Evolutionary conservation across 2,797 vertebrate genomes (phyloP).

Genomic region (Chaetophractus vellerosus): DNA sequence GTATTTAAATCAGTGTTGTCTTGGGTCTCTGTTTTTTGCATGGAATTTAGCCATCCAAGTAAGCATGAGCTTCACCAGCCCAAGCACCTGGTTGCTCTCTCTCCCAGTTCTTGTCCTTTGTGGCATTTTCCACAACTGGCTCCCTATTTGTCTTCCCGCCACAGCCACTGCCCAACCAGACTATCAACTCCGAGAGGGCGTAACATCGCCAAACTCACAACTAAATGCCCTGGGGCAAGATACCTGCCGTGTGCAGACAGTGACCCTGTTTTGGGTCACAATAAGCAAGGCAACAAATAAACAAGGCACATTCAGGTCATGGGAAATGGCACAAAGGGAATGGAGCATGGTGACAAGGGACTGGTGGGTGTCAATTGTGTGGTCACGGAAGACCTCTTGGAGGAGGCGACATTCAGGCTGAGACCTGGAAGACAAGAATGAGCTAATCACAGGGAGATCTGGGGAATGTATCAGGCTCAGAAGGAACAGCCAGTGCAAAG

Average conservation of each 20-base stretch:
- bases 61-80: not conserved
- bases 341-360: not conserved
- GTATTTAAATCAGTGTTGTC: not conserved
- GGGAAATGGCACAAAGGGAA: not conserved
- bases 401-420: not conserved
- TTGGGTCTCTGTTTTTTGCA: not conserved
- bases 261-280: not conserved
- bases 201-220: not conserved
- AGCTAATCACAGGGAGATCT: not conserved
- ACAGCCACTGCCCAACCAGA: not conserved
- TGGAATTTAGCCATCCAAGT: not conserved
- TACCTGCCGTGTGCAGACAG: not conserved
- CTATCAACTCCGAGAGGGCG: not conserved
- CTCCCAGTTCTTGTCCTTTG: not conserved
- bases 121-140: not conserved
- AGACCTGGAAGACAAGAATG: not conserved
- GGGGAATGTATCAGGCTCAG: not conserved
- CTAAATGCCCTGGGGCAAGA: not conserved
- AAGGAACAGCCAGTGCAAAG: not conserved
- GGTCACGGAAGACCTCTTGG: not conserved
- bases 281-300: not conserved
- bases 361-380: fast-evolving
- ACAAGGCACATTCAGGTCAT: not conserved
- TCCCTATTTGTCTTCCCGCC: not conserved
- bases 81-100: not conserved